Percentiles rank a stretch among this genome's conserved stretches.
Conservation (phyloP, 2,888 invertebrate species). For the Acanthosepion pharaonis region DNA sequence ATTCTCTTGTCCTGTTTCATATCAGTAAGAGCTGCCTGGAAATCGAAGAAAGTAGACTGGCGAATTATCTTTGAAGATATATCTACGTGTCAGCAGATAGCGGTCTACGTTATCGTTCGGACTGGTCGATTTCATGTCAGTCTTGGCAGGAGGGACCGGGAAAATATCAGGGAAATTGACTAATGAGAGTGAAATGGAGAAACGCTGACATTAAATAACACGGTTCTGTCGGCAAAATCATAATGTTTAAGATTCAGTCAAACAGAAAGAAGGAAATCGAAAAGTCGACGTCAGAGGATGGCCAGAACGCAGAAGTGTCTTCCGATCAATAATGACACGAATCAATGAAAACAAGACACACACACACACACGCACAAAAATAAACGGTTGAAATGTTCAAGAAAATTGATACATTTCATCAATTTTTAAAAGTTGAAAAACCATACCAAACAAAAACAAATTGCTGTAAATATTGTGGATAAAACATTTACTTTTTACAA, state of each 20-base stretch:
- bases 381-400: too few species aligned
- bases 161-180: neutral
- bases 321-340: too few species aligned
- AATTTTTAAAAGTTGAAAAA: too few species aligned
- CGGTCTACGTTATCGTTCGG: neutral
- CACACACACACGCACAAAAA: too few species aligned
- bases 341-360: too few species aligned
- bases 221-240: neutral
- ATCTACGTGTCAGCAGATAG: neutral
- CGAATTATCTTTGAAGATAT: neutral
- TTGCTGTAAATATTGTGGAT: too few species aligned
- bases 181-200: neutral
- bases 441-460: too few species aligned
- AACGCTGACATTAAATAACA: neutral
- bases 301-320: too few species aligned
- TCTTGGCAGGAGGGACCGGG: neutral
- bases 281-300: neutral
- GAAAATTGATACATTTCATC: too few species aligned
- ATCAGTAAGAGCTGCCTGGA: neutral
- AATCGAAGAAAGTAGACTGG: neutral
- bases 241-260: neutral
- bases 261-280: neutral
- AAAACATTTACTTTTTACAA: too few species aligned
- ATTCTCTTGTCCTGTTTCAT: neutral
- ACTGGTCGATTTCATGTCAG: neutral